Percentiles rank a stretch among this genome's conserved stretches.
Evolutionary conservation across 2,797 vertebrate genomes (phyloP).

Genomic region (Margarornis squamiger): DNA sequence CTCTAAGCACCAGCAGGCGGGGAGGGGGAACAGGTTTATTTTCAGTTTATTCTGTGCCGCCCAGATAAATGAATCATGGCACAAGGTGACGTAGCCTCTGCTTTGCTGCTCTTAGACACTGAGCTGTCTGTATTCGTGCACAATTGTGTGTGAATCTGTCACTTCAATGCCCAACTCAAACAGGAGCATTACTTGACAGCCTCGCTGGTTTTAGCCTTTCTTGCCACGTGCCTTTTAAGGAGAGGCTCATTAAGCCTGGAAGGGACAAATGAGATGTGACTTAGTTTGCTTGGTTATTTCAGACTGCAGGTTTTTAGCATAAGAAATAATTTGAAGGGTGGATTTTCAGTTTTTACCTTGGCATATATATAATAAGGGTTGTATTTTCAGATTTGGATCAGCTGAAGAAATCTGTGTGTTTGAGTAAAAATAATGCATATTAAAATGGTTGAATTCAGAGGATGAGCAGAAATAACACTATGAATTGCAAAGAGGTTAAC

Average conservation of each 20-base stretch:
- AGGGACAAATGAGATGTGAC: neutral
- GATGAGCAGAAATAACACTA: neutral
- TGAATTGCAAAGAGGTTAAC: neutral
- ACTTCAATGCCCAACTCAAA: neutral
- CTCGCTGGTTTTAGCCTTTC: neutral
- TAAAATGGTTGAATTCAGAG: neutral
- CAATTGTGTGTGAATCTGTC: neutral
- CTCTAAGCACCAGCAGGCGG: conserved; percentile 35
- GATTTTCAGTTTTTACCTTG: neutral
- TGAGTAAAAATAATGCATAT: neutral
- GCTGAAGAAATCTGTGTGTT: neutral
- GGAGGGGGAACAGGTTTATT: conserved; percentile 48
- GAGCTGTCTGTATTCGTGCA: neutral
- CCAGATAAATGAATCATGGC: neutral
- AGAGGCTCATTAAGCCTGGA: neutral
- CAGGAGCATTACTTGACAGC: neutral
- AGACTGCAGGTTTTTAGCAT: neutral
- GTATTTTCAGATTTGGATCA: neutral
- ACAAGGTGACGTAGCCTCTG: neutral
- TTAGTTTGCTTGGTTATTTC: neutral
- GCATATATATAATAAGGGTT: neutral
- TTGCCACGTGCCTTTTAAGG: neutral
- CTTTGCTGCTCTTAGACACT: neutral
- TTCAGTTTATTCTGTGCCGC: conserved; percentile 8
- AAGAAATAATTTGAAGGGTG: neutral